Evolutionary conservation across 37 sponge, comb jelly and placozoan species (phyloP).

Genomic region (Chondrosia reniformis): DNA sequence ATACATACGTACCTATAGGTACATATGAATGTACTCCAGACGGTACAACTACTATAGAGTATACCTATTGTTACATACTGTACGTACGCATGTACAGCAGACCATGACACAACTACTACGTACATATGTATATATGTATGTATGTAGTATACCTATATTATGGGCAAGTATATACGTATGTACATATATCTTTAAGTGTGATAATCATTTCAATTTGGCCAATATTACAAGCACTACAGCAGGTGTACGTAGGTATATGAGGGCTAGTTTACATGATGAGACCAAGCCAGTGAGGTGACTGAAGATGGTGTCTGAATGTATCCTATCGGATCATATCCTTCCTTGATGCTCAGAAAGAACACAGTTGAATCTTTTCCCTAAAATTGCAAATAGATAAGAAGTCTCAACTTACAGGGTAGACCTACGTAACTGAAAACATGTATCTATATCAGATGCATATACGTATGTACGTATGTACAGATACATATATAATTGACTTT

Average conservation of each 20-base stretch:
- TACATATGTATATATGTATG: neutral
- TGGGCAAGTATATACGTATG: neutral
- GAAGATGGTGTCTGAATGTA: slow-evolving; percentile 75
- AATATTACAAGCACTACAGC: no score
- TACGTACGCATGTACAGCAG: slow-evolving; percentile 1
- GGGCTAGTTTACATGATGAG: neutral
- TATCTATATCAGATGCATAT: neutral
- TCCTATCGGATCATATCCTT: slow-evolving; percentile 82
- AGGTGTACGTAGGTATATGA: neutral
- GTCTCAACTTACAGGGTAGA: no score
- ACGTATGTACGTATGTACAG: neutral
- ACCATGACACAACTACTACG: neutral
- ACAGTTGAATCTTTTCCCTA: slow-evolving; percentile 73
- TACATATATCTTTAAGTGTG: neutral
- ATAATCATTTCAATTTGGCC: neutral
- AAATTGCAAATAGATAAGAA: neutral
- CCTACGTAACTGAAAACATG: no score
- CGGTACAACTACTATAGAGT: neutral
- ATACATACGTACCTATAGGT: neutral
- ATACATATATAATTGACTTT: neutral
- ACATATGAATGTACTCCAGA: neutral
- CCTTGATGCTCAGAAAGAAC: slow-evolving; percentile 75
- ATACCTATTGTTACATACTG: neutral
- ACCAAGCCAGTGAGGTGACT: slow-evolving; percentile 78
- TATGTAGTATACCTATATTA: neutral